Evolutionary conservation across 2,113 vertebrate species (phyloP).

Genomic region (Callionymus lyra): DNA sequence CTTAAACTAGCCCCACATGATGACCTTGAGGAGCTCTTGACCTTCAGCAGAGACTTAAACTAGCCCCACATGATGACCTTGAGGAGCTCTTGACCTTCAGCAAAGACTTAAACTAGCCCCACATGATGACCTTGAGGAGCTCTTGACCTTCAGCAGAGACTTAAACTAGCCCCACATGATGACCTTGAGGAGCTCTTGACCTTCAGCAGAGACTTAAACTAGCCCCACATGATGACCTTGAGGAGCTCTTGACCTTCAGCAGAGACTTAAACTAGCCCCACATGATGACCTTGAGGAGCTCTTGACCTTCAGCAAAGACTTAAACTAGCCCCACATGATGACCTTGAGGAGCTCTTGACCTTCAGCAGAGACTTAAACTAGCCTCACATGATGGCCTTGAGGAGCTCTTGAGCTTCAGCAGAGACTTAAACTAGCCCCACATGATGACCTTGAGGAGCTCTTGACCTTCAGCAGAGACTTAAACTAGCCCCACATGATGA

Average conservation of each 20-base stretch:
- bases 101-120: too few relatives aligned
- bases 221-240: conserved; percentile 8
- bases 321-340: conserved; percentile 6
- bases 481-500: conserved; percentile 7
- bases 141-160: too few relatives aligned
- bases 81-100: conserved; percentile 21
- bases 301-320: too few relatives aligned
- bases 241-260: conserved; percentile 22
- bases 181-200: conserved; percentile 20
- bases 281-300: conserved; percentile 19
- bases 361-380: too few relatives aligned
- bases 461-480: too few relatives aligned
- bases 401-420: conserved; percentile 22
- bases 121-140: conserved; percentile 19
- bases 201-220: too few relatives aligned
- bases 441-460: conserved; percentile 19
- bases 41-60: too few relatives aligned
- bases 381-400: conserved; percentile 10
- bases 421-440: too few relatives aligned
- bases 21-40: conserved; percentile 21
- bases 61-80: conserved; percentile 8
- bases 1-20: conserved; percentile 2
- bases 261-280: too few relatives aligned
- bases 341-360: conserved; percentile 20
- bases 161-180: conserved; percentile 5